Conservation (phyloP, 2,888 invertebrate species). For the Polyommatus iphigenia region DNA sequence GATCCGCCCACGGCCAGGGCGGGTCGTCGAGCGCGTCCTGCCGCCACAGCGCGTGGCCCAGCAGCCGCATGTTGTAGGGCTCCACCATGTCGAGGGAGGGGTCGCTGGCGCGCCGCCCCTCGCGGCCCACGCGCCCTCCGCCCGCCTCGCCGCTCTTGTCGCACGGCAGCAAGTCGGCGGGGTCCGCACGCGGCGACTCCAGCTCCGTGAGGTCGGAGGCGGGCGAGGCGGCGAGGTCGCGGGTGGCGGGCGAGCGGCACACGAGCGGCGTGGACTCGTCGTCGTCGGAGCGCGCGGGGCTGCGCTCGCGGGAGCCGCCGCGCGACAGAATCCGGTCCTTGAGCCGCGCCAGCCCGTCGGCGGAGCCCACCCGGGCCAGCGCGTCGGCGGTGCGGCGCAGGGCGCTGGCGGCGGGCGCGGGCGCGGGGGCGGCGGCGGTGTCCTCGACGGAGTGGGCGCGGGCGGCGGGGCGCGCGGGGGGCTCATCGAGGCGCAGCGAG, state of each 20-base stretch:
- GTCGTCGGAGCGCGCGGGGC: slow-evolving; percentile 70
- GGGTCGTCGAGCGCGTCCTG: slow-evolving; percentile 75
- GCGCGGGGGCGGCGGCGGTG: slow-evolving; percentile 59
- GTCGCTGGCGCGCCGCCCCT: slow-evolving; percentile 53
- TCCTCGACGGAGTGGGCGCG: slow-evolving; percentile 70
- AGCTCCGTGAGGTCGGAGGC: slow-evolving; percentile 68
- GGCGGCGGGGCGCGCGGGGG: slow-evolving; percentile 47
- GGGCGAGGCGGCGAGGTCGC: slow-evolving; percentile 48
- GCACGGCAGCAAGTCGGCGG: slow-evolving; percentile 60
- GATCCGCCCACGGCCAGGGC: slow-evolving; percentile 76
- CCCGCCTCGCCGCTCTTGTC: slow-evolving; percentile 47
- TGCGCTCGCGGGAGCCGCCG: slow-evolving; percentile 64
- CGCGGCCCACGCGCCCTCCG: slow-evolving; percentile 46
- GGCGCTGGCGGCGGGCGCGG: slow-evolving; percentile 56
- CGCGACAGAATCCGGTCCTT: slow-evolving; percentile 65
- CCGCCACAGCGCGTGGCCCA: slow-evolving; percentile 69
- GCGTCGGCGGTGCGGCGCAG: slow-evolving; percentile 64
- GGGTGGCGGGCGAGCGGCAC: slow-evolving; percentile 53
- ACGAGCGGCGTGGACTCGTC: slow-evolving; percentile 85
- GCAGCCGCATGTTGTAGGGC: slow-evolving; percentile 71
- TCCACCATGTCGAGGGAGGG: slow-evolving; percentile 66
- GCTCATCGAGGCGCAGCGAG: slow-evolving; percentile 60
- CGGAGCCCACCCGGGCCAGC: slow-evolving; percentile 65
- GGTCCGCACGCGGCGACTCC: slow-evolving; percentile 60
- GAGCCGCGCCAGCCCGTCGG: slow-evolving; percentile 64